phyloP scores from a whole-genome alignment of 37 sponge, comb jelly and placozoan genomes.

The Halisarca cf. caerulea region DNA sequence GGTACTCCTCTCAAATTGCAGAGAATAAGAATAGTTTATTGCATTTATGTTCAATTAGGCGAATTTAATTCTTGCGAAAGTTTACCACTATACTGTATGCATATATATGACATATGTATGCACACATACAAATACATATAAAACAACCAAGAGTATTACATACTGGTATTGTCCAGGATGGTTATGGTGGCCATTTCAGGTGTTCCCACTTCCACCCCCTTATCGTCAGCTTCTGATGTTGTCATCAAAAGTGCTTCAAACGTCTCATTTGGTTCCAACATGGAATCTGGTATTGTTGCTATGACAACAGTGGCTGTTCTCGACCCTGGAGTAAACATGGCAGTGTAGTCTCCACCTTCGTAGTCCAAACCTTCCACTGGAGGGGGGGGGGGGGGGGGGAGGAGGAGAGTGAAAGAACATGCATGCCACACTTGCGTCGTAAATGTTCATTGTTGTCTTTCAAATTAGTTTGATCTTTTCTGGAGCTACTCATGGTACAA shows the following conservation, averaged over 20 bases:
- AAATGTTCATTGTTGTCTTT: too few species aligned
- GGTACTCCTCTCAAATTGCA: too few species aligned
- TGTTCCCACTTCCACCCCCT: background rate
- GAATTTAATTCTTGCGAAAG: too few species aligned
- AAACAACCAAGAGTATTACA: background rate
- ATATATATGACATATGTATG: too few species aligned
- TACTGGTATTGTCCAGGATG: background rate
- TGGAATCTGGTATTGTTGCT: background rate
- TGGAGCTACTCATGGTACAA: too few species aligned
- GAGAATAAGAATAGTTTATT: too few species aligned
- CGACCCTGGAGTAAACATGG: background rate
- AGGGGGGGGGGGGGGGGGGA: background rate
- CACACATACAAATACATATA: too few species aligned
- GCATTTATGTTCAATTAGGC: too few species aligned
- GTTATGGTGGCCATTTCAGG: background rate
- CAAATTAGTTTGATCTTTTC: too few species aligned
- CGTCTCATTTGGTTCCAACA: background rate
- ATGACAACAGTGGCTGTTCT: background rate
- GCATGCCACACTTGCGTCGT: too few species aligned
- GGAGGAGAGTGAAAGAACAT: background rate
- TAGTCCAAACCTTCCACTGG: conserved; percentile 5
- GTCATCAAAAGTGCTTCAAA: background rate
- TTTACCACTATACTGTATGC: too few species aligned
- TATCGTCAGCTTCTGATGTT: background rate
- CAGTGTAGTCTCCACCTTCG: background rate